Percentiles rank a stretch among this genome's conserved stretches.
Evolutionary conservation across 1,140 invertebrate genomes (phyloP).

Genomic region (Lepidurus arcticus): DNA sequence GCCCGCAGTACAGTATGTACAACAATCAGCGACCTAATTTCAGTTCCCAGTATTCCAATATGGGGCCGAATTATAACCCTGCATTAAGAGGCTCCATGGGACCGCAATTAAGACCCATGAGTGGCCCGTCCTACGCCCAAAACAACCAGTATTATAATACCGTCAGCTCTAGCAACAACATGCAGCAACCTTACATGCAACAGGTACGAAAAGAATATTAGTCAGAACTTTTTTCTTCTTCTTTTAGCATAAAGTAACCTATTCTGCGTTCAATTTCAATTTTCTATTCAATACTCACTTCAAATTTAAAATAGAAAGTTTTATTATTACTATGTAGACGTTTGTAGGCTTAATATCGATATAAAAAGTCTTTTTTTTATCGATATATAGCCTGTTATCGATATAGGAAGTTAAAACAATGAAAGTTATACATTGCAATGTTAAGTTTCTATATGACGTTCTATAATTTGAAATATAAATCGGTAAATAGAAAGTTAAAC

Average conservation of each 20-base stretch:
- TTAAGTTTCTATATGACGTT: too few species aligned
- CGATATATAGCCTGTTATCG: too few species aligned
- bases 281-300: too few species aligned
- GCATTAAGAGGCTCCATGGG: constrained; percentile 15
- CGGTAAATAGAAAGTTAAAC: too few species aligned
- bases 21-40: constrained; percentile 38
- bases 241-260: neutral
- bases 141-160: constrained; percentile 32
- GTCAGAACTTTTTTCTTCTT: neutral
- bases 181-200: constrained; percentile 15
- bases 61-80: constrained; percentile 12
- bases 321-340: too few species aligned
- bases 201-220: neutral
- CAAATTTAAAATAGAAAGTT: too few species aligned
- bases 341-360: too few species aligned
- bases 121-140: neutral
- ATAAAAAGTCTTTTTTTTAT: too few species aligned
- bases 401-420: too few species aligned
- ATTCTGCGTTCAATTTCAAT: too few species aligned
- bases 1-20: constrained; percentile 35
- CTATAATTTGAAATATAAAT: too few species aligned
- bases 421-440: too few species aligned
- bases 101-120: neutral
- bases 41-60: constrained; percentile 27
- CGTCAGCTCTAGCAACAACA: constrained; percentile 16